Evolutionary conservation across 2,888 invertebrate genomes (phyloP).

Genomic region (Pilophorus perplexus): DNA sequence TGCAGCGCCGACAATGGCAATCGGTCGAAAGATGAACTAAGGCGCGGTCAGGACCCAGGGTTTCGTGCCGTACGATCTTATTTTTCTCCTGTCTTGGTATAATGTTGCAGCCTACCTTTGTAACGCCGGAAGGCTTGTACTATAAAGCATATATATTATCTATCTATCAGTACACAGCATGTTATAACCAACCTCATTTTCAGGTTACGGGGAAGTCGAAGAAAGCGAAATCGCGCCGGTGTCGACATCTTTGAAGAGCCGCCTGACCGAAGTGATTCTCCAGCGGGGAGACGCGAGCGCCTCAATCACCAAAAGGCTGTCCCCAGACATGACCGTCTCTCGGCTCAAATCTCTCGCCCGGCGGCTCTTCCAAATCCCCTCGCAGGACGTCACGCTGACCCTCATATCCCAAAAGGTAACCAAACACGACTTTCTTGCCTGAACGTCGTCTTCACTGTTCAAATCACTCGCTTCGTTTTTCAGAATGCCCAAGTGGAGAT

Average conservation of each 20-base stretch:
- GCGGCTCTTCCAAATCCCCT: slow-evolving; percentile 64
- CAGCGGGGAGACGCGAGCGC: slow-evolving; percentile 58
- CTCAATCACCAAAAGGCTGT: slow-evolving; percentile 65
- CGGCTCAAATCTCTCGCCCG: slow-evolving; percentile 78
- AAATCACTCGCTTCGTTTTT: slow-evolving; percentile 45
- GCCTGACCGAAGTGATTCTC: slow-evolving; percentile 63
- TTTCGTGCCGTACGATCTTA: too few relatives aligned
- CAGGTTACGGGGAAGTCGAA: slow-evolving; percentile 81
- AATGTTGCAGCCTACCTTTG: too few relatives aligned
- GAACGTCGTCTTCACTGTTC: too few relatives aligned
- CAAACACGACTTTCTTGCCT: too few relatives aligned
- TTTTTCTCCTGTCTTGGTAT: too few relatives aligned
- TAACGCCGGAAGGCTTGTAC: too few relatives aligned
- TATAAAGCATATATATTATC: too few relatives aligned
- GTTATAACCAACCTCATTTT: too few relatives aligned
- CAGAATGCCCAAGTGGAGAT: slow-evolving; percentile 67
- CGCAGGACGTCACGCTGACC: slow-evolving; percentile 54
- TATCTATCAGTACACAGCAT: too few relatives aligned
- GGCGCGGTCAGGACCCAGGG: too few relatives aligned
- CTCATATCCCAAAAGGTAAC: slow-evolving; percentile 54
- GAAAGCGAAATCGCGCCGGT: slow-evolving; percentile 64
- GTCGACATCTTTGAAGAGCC: slow-evolving; percentile 64
- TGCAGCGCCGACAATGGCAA: too few relatives aligned
- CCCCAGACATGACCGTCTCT: slow-evolving; percentile 75
- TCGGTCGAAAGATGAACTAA: too few relatives aligned